A percentile compares a stretch with the other conserved stretches of the same genome.
Conservation (phyloP, 2,888 invertebrate species). For the Gnatocerus cornutus region DNA sequence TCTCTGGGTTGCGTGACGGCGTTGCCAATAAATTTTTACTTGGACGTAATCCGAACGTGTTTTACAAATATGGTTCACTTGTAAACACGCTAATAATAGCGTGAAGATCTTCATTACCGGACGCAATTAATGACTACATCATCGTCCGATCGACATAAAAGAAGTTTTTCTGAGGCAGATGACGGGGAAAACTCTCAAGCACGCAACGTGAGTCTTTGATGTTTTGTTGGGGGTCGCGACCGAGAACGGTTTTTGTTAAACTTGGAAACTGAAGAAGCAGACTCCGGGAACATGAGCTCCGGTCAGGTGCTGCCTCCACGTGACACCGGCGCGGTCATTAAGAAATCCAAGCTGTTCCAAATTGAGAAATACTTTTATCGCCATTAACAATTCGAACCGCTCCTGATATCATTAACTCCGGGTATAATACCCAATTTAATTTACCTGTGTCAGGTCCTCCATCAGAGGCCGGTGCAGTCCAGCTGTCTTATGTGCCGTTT, state of each 20-base stretch:
- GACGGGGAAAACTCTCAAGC: constrained; percentile 24
- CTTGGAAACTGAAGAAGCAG: not conserved
- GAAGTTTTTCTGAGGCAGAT: constrained; percentile 24
- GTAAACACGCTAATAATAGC: constrained; percentile 37
- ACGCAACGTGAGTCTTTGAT: not conserved
- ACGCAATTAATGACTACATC: constrained; percentile 31
- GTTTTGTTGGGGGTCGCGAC: not conserved
- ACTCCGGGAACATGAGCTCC: too few relatives aligned
- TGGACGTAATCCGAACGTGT: constrained; percentile 29
- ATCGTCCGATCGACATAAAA: constrained; percentile 11
- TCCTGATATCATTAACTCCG: constrained; percentile 33
- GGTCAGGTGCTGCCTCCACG: not conserved
- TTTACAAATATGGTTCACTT: constrained; percentile 40
- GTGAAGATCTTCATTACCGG: constrained; percentile 38
- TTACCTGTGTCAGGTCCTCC: constrained; percentile 33
- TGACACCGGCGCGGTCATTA: constrained; percentile 1
- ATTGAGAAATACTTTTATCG: constrained; percentile 12
- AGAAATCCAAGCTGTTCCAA: constrained; percentile 36
- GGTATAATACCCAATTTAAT: constrained; percentile 41
- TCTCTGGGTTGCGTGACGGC: constrained; percentile 26
- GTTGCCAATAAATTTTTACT: constrained; percentile 37
- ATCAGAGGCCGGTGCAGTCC: constrained; percentile 34
- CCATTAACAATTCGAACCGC: constrained; percentile 32
- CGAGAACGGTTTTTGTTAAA: not conserved
- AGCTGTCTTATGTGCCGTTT: constrained; percentile 56